Base-by-base conservation (phyloP, 2,888 invertebrate genomes). In the Ichneumoninae sp. region DNA sequence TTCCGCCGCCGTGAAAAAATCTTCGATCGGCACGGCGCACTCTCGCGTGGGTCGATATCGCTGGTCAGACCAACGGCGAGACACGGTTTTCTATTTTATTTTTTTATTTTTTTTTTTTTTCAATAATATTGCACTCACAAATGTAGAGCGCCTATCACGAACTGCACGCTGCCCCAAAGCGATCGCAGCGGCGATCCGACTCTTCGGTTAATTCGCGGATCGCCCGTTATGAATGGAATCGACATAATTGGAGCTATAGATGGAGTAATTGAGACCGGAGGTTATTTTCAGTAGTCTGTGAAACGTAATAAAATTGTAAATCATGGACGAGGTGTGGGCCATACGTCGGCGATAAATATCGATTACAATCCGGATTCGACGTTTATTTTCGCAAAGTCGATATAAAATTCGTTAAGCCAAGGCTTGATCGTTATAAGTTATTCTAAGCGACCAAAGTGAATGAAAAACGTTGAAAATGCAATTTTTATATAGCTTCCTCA, bases 71-170 rank as follows among this genome's bases (percentile, higher is more conserved):
- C 66, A 57, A 60, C 47, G 66, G 36, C 19, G n/a, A 70, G 65
- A 85, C 87, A 3, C 26, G 22, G 8, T 57, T 57, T 26, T 22
- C 19, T 22, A 22, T 89, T 89, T 88, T 86, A 86, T 83, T 85
- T 87, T 19, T 19, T 19, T 19, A 0, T 85, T 87, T 70, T 30
- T 30, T 44, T 44, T 16, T 16, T 44, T 44, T 47, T 47, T 16
- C 13, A 16, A 16, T 47, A 16, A 47, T 47, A 47, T 47, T 47
- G 44, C 16, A 47, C 16, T 47, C 16, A 47, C 16, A 47, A 47
- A 4, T 47, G 3, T 13, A 16, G 44, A 19, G 26, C 26, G 4
- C 4, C 26, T 26, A 10, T 57, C 57, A 22, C 26, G 57, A 13
- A 26, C 26, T 10, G 22, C 22, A 57, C 57, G 4, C 22, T 13